Evolutionary conservation across 2,797 vertebrate species (phyloP), one percentile per base, ranked within the genome.

Genomic region (Lepilemur ruficaudatus): DNA sequence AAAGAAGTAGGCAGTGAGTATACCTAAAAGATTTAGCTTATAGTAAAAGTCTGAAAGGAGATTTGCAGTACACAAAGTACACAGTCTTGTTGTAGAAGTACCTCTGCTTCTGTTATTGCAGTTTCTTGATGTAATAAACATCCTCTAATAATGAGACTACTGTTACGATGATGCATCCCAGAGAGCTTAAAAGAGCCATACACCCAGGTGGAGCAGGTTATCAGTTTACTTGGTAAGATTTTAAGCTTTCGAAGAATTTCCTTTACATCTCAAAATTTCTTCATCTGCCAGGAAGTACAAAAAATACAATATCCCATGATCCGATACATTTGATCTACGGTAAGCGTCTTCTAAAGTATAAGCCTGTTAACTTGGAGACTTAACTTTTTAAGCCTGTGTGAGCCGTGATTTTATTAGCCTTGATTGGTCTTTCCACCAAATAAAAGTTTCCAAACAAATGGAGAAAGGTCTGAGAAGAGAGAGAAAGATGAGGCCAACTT

Each of bases 151-250:
- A 75, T 15, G 10, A 13, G 32, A 43, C 8, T 7, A 12, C 8
- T 25, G 10, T 30, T n/a, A 35, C 22, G 1, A 22, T 6, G 14
- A 6, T 7, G 12, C 5, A 30, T 28, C n/a, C 22, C 10, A 5
- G 46, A 65, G 14, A 11, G 35, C n/a, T 32, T 7, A 38, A 7
- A 55, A 23, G 6, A 79, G 17, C 20, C 9, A 5, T 4, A 14
- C 2, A 30, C 20, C 7, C 14, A 59, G 5, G 7, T 7, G 23
- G 48, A 10, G 0, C 13, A 48, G 13, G 3, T 43, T 43, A 6
- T 65, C 63, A 67, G 1, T 35, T 11, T 41, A 73, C 25, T 48
- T 41, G 35, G 10, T 48, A 15, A 23, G 38, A 52, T 87, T 38
- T 80, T 65, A 86, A 91, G 52, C 5, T 52, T 35, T 23, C 14